Evolutionary conservation across 53 echinoderm and acorn worm species (phyloP), one percentile per base, ranked within the genome.

Genomic region (Arbacia lixula): DNA sequence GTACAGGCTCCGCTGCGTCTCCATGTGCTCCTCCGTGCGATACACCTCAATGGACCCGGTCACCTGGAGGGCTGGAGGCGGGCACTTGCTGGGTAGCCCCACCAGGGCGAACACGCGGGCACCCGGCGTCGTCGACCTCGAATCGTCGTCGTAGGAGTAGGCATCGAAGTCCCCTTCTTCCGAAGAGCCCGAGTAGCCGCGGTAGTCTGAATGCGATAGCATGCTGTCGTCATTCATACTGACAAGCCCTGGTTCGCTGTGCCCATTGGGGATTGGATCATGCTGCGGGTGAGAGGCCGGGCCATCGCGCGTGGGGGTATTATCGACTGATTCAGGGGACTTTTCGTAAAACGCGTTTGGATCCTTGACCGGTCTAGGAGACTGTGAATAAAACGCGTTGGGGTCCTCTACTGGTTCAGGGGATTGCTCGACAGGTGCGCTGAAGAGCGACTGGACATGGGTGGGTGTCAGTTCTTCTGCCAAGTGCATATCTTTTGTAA

Each of bases 1-100:
- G 36, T 63, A 50, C 43, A 81, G 64, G 12, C 63, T 81, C 35
- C 21, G 27, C 8, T 62, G 82, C 9, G 32, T 63, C 30, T 81
- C 82, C 46, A 63, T 81, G 9, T 63, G 19, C 51, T 63, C 82
- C n/a, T 63, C 82, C 8, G 82, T n/a, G 24, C 82, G 82, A 63
- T 63, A 81, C 60, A 81, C 82, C 26, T 81, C 82, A n/a, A 81
- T 81, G 3, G 82, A 62, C 12, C 62, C 82, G 40, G n/a, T 49
- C 42, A 81, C 64, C 21, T 28, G 26, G 33, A 81, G 33, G 29
- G 82, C 82, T 19, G 46, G 12, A 20, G 63, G 60, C 12, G 57
- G 37, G 33, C 43, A 28, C 3, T 11, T 9, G 14, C 32, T 10
- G 12, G 20, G 63, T 28, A 52, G 52, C 14, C 82, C 82, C 2